Conservation (phyloP, 2,888 invertebrate genomes). For the Agrochola litura region DNA sequence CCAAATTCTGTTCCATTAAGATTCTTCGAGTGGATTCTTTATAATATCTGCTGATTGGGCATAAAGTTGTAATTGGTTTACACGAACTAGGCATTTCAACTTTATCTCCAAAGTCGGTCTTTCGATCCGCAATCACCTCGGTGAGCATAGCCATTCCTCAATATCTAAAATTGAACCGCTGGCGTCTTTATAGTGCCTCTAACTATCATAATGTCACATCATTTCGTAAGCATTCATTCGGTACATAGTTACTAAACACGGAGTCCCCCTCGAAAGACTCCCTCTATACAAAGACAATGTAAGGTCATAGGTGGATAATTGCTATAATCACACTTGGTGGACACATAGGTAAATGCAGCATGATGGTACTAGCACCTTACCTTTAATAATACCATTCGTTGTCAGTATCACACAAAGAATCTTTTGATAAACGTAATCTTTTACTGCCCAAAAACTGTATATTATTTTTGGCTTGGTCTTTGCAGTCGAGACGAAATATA, state of each 20-base stretch:
- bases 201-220: neutral
- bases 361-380: neutral
- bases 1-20: neutral
- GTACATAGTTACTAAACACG: neutral
- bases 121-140: neutral
- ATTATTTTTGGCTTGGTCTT: neutral
- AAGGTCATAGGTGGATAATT: constrained; percentile 2
- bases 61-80: neutral
- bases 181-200: neutral
- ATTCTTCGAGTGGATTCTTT: neutral
- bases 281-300: constrained; percentile 9
- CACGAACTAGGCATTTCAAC: neutral
- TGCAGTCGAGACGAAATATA: neutral
- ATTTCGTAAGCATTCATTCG: neutral
- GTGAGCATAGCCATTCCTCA: neutral
- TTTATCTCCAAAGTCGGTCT: neutral
- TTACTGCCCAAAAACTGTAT: neutral
- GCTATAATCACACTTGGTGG: constrained; percentile 7
- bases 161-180: neutral
- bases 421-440: neutral
- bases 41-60: neutral
- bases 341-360: neutral
- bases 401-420: neutral
- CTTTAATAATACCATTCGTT: neutral
- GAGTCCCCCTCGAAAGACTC: neutral